Evolutionary conservation across 1,140 invertebrate genomes (phyloP), one percentile per base, ranked within the genome.

Genomic region (Ridgeia piscesae): DNA sequence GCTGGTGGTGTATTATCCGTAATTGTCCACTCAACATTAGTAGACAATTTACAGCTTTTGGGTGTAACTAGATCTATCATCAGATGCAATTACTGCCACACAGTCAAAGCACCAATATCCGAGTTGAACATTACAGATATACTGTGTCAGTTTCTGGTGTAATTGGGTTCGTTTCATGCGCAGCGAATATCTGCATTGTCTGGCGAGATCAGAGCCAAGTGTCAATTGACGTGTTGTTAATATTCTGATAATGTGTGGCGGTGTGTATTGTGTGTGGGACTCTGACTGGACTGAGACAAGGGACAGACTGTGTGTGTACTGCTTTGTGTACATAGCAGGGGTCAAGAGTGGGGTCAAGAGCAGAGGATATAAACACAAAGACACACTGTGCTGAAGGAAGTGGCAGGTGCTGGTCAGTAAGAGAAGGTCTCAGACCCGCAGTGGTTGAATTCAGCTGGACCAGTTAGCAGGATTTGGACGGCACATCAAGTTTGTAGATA

Each of bases 41-140:
- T 77, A 77, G 58, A 77, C 58, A 77, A 77, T 77, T 77, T 77
- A 77, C 58, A 77, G 58, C 58, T 21, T 77, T 77, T 77, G 58
- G 14, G 58, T 77, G 58, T 77, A 77, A 77, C 58, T 21, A 77
- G 58, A 77, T 77, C 58, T 77, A 77, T 77, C 58, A 77, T 27
- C 58, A 77, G 58, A 77, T 77, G 58, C 27, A 77, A 77, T 77
- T 77, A 77, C 58, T 77, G 58, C 27, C 58, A 42, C 11, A 11
- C 42, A 77, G 58, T 77, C 58, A 77, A 77, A 17, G 14, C 58
- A 77, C 58, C 27, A 77, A 77, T 77, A 77, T 77, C 58, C 0
- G 58, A 0, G 58, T 77, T 77, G 42, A 77, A 77, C 0, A 21
- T 9, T 77, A n/a, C 27, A 21, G 58, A 31, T 8, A 77, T 31